These are phyloP conservation scores for Coccyzus lansbergi DNA, from an alignment of 2,797 vertebrate species.

Conservation along the genomic window DNA sequence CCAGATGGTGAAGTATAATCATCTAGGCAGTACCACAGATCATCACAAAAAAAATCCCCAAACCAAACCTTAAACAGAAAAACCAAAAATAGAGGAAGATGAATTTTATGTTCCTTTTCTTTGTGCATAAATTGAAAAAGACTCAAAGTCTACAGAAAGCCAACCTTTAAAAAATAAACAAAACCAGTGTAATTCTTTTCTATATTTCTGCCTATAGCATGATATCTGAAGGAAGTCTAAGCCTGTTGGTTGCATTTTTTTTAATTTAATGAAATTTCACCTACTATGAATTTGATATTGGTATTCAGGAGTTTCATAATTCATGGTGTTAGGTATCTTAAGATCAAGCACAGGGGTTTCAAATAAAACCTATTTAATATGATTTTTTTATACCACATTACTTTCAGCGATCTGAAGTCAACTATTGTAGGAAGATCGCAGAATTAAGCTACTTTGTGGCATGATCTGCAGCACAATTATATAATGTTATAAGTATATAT, in stretches of 20 bases:
- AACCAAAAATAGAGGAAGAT: slow-evolving; percentile 13
- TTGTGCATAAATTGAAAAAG: slow-evolving; percentile 32
- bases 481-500: background rate
- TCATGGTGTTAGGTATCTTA: background rate
- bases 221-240: background rate
- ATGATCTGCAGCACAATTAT: background rate
- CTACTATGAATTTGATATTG: background rate
- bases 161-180: background rate
- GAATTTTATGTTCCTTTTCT: slow-evolving; percentile 59
- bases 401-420: background rate
- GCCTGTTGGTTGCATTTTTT: background rate
- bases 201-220: background rate
- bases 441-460: background rate
- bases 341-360: background rate
- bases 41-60: background rate
- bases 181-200: background rate
- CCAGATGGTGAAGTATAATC: slow-evolving; percentile 64
- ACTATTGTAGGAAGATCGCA: background rate
- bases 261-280: background rate
- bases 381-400: background rate
- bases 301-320: background rate
- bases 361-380: background rate
- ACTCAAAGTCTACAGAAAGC: background rate
- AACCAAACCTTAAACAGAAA: background rate
- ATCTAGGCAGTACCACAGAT: slow-evolving; percentile 59